Evolutionary conservation across 2,797 vertebrate species (phyloP).

Genomic region (Apodemus agrarius): DNA sequence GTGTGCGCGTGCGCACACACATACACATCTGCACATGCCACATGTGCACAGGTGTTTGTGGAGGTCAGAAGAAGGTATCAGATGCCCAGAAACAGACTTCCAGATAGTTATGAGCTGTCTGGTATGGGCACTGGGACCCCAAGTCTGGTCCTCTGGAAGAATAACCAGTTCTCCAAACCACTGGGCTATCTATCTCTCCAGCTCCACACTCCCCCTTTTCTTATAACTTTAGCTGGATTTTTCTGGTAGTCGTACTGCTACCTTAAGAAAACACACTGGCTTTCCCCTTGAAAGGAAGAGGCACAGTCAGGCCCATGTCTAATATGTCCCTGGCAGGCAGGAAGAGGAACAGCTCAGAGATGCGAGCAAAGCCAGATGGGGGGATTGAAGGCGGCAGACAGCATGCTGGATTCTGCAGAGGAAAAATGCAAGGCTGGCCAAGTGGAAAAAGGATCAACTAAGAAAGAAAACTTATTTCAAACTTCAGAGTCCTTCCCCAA

Average conservation of each 20-base stretch:
- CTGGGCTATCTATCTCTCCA: background rate
- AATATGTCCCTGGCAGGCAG: background rate
- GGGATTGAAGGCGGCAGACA: background rate
- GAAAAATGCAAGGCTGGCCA: slow-evolving; percentile 10
- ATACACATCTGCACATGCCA: too few species aligned
- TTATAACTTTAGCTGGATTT: background rate
- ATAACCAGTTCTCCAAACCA: background rate
- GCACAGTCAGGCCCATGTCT: background rate
- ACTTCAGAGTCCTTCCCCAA: background rate
- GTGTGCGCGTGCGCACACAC: background rate
- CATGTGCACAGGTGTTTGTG: background rate
- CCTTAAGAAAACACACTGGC: background rate
- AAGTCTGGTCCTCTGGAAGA: background rate
- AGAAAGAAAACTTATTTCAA: slow-evolving; percentile 56
- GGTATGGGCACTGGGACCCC: background rate
- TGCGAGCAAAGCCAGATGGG: background rate
- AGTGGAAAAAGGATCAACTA: slow-evolving; percentile 49
- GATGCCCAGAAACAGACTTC: background rate
- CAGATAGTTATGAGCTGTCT: background rate
- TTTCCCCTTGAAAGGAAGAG: slow-evolving; percentile 26
- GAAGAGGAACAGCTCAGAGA: background rate
- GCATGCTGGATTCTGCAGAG: slow-evolving; percentile 38
- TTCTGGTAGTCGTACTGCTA: background rate
- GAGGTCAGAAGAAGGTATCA: background rate
- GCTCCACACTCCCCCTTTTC: background rate